Base-by-base conservation (phyloP, 2,888 invertebrate genomes). In the Rhingia campestris region DNA sequence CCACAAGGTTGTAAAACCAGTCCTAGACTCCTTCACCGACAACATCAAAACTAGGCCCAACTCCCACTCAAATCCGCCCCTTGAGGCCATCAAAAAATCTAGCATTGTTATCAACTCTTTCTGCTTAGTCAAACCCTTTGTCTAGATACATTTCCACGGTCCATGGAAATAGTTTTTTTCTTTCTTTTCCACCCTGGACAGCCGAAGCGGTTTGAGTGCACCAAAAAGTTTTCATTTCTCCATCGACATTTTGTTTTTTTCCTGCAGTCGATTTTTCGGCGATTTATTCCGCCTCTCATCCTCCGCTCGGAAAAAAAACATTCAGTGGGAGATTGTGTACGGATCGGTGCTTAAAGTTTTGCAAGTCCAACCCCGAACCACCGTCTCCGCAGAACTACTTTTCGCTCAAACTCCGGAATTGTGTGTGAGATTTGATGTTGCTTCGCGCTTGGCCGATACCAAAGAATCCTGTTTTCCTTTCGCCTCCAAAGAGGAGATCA, bases 291-390 rank as follows among this genome's bases (percentile, higher is more conserved):
- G 39, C 49, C 35, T 58, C 66, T 63, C 67, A 33, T 72, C 45
- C 61, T 51, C 14, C 12, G 30, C 6, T 30, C 2, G 4, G 33
- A 22, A 58, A 70, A 64, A 81, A n/a, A n/a, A n/a, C n/a, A 76
- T 76, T 73, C 63, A 22, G 22, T 33, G 10, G 33, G 47, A 58
- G 79, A 79, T 64, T 63, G 77, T 73, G 6, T 63, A 64, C 63
- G 73, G 66, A 77, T 77, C 67, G 63, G 39, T 69, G 79, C 69
- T 73, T 73, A 76, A 77, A 82, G 49, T 77, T 82, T 74, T 67
- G 35, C 39, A 51, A 64, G 39, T 30, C 67, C 39, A 64, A 49
- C 53, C 72, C 41, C 39, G 61, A 30, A 39, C 45, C 45, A 9
- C 10, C 43, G 9, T 30, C 14, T 45, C 12, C 12, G 6, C 47